These are phyloP conservation scores for Exephanes ischioxanthus DNA, from an alignment of 2,888 invertebrate genomes.

Conservation along the genomic window DNA sequence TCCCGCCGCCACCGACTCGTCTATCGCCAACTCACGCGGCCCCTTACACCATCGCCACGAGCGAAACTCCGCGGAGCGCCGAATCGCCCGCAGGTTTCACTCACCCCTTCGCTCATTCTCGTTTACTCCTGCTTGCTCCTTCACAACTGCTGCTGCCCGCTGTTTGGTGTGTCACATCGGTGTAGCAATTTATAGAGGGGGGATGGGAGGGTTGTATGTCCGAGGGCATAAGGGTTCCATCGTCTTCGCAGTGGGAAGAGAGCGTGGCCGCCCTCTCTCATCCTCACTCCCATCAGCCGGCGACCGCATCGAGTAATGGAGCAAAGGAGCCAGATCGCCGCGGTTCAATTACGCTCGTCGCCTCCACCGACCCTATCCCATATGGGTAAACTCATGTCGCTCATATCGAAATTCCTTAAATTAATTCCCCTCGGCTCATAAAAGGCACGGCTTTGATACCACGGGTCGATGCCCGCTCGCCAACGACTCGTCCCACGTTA, in stretches of 20 bases:
- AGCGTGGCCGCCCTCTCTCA: conserved; percentile 23
- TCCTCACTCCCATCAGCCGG: conserved; percentile 3
- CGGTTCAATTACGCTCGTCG: conserved; percentile 59
- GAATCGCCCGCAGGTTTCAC: conserved; percentile 68
- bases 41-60: conserved; percentile 24
- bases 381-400: no score
- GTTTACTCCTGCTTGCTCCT: conserved; percentile 16
- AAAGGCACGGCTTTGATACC: no score
- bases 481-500: no score
- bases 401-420: no score
- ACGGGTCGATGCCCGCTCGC: no score
- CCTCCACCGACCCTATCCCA: conserved; percentile 8
- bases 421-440: no score
- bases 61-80: conserved; percentile 34
- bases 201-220: conserved; percentile 71
- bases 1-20: conserved; percentile 38
- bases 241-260: conserved; percentile 62
- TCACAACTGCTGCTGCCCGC: conserved; percentile 61
- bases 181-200: conserved; percentile 81
- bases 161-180: conserved; percentile 81
- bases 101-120: conserved; percentile 26
- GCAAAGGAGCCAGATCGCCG: conserved; percentile 22
- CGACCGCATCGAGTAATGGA: not conserved
- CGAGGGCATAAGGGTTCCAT: conserved; percentile 69
- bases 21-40: conserved; percentile 74